Base-by-base conservation (phyloP, 2,797 vertebrate genomes). In the Micropoecilia bifurca region DNA sequence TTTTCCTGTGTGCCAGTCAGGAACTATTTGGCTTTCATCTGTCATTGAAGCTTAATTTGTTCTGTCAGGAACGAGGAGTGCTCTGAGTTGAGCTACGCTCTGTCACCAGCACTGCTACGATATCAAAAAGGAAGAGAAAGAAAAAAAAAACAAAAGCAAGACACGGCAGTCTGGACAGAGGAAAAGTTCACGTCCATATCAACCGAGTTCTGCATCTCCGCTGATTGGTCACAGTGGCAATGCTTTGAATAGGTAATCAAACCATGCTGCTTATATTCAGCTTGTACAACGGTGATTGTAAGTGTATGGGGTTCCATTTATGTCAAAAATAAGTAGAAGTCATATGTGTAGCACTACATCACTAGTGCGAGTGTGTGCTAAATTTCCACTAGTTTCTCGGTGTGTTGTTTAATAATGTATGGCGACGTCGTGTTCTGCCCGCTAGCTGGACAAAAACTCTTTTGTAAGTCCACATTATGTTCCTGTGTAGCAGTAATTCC, bases 11-110 rank as follows among this genome's bases (percentile, higher is more conserved):
- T 69, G 84, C 47, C 39, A 12, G 82, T 84, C 81, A 20, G 79
- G 39, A 91, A 79, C 50, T 46, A 25, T 90, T 93, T 84, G 87
- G 83, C 78, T 90, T 92, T 92, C 69, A 45, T 85, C 85, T 88
- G 87, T 91, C 88, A 75, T 87, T 90, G 80, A 74, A 33, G 78
- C 73, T 77, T 88, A 85, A 93, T 91, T 91, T 87, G 83, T 78
- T 80, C 85, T 84, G 86, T 92, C 91, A 81, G 87, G 68, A 77
- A 83, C 80, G 77, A 87, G 66, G 36, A 79, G 85, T 71, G 22
- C 50, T 84, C 63, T 36, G 18, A 76, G 39, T 55, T 25, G 61
- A 79, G 81, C 53, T 53, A n/a, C 14, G 39, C 45, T 55, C 61
- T 76, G 33, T 85, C 79, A 78, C 55, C 77, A 50, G 77, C 78